Base-by-base conservation (phyloP, 2,797 vertebrate genomes). In the Pangasius djambal region DNA sequence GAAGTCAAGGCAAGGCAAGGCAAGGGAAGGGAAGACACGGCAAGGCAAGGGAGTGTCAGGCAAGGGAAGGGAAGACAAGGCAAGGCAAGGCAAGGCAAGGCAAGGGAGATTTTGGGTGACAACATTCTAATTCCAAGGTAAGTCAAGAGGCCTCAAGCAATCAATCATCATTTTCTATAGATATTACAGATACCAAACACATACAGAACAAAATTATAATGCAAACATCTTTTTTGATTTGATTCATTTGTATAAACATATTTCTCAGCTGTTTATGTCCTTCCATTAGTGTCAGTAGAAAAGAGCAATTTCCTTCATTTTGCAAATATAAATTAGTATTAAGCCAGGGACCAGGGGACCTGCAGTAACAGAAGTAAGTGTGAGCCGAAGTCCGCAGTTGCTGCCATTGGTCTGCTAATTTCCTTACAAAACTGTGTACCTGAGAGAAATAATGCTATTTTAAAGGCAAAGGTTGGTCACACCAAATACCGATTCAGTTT, bases 81-180 rank as follows among this genome's bases (percentile, higher is more conserved):
- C 90, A 91, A 85, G 89, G 90, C 3, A 10, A 12, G 52, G 50
- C 25, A 59, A 61, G n/a, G 65, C 2, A 61, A 61, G 7, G 59
- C 1, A 61, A 25, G 59, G 1, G 28, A 67, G 4, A 31, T 13
- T 67, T 31, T 67, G 12, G 10, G 31, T 15, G 10, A 31, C n/a
- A 67, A 15, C 31, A 31, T 67, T 63, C 25, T 28, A 63, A 63
- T 63, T 63, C 25, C 61, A 28, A 10, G 61, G 22, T 69, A 69
- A 69, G 0, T 69, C 12, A 67, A 67, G 13, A 67, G 12, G 1
- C 65, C 63, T 65, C 25, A 65, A 65, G 8, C 63, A 65, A 13
- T n/a, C 3, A 12, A 65, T 65, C 63, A 65, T 65, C 2, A n/a
- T 65, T n/a, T 65, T n/a, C 10, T 4, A 59, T 6, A 59, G 57